Base-by-base conservation (phyloP, 2,113 vertebrate species). In the Excalfactoria chinensis region DNA sequence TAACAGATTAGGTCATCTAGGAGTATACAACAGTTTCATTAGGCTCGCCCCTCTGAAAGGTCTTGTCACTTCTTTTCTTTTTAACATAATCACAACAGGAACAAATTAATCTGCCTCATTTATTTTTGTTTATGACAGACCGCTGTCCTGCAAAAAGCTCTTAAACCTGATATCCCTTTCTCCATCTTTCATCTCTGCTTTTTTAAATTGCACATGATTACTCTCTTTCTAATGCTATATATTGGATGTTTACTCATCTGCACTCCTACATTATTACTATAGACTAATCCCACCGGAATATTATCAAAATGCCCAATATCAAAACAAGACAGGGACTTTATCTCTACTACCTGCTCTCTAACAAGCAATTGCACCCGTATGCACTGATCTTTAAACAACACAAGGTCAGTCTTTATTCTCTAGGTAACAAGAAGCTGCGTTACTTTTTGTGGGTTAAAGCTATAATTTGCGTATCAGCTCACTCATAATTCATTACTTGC, bases 21-120 rank as follows among this genome's bases (percentile, higher is more conserved):
- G 26, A 19, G 0, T 18, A 70, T 0, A 5, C 19, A 80, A 46
- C 20, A 41, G n/a, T 73, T 73, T 83, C 53, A 82, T 76, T 53
- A 85, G 26, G 12, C 44, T 66, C 87, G 59, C 30, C 35, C n/a
- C 55, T 40, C 69, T 32, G 35, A 62, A 79, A 83, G 84, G 69
- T 79, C n/a, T 40, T 40, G 9, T 37, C 14, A 8, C 21, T 62
- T 17, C 91, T 90, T 66, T 72, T 35, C 91, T 92, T 66, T 82
- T 26, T 25, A 84, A 80, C 5, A 19, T 55, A 83, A 88, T 66
- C 55, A 73, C 20, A 80, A 26, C 44, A 63, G 59, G 49, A 93
- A 87, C 35, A 91, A 93, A 93, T 93, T 76, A 73, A 95, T 89
- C 19, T 35, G 55, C 55, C 40, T 86, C 67, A 90, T 41, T 64